These are phyloP conservation scores for Crypturellus undulatus DNA, from an alignment of 2,113 vertebrate genomes.

Conservation along the genomic window DNA sequence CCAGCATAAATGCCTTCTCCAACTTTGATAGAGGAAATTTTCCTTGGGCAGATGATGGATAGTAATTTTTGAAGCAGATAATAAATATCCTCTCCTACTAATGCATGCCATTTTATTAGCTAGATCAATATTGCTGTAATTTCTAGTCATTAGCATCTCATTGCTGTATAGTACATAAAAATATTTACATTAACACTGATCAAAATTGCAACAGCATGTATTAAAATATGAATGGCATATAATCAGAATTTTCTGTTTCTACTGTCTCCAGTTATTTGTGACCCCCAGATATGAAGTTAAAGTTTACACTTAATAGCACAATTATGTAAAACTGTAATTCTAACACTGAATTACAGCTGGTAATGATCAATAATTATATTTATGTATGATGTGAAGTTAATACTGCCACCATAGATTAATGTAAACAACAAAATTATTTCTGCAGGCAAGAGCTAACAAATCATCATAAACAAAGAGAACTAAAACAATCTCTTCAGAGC, in stretches of 20 bases:
- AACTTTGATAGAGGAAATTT: constrained; percentile 48
- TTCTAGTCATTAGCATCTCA: constrained; percentile 81
- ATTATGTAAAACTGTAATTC: constrained; percentile 86
- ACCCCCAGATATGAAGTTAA: constrained; percentile 84
- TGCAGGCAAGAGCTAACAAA: constrained; percentile 80
- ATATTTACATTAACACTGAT: constrained; percentile 84
- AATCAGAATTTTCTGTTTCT: constrained; percentile 82
- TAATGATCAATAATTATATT: constrained; percentile 88
- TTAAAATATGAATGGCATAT: constrained; percentile 85
- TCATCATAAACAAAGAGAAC: constrained; percentile 79
- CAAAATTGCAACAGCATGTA: constrained; percentile 79
- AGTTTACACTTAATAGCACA: constrained; percentile 85
- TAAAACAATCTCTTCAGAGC: constrained; percentile 77
- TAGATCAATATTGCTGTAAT: constrained; percentile 84
- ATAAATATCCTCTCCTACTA: constrained; percentile 75
- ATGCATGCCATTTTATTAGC: constrained; percentile 82
- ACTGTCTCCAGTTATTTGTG: constrained; percentile 85
- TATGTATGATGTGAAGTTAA: constrained; percentile 84
- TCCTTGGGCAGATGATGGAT: constrained; percentile 69
- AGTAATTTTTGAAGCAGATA: constrained; percentile 65
- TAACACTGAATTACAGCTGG: constrained; percentile 84
- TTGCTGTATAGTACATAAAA: constrained; percentile 79
- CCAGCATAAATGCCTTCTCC: constrained; percentile 39
- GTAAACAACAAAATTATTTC: constrained; percentile 85
- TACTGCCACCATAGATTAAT: constrained; percentile 83